Evolutionary conservation across 2,113 vertebrate species (phyloP), one percentile per base, ranked within the genome.

Genomic region (Colossoma macropomum): DNA sequence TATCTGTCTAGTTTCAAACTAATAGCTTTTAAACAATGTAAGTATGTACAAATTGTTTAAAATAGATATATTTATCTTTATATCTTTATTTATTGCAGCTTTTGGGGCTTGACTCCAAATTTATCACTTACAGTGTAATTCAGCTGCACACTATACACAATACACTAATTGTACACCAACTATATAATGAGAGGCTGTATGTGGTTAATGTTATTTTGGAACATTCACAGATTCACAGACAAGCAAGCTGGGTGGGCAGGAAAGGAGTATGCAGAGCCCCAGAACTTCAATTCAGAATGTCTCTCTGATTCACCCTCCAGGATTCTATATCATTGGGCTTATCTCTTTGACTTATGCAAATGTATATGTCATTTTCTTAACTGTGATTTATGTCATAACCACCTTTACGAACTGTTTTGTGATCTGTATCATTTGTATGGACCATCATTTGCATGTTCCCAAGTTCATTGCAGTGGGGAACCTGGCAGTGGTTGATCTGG

Each of bases 391-490:
- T 78, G 75, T 80, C 13, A 62, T 90, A 12, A 90, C 93, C 2
- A n/a, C 91, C 1, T 5, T 93, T 8, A 91, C 86, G 25, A 94
- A 93, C 75, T 9, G 48, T 19, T 72, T 92, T 79, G 62, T 93
- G n/a, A 91, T 94, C 60, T 85, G 30, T 13, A n/a, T 91, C 0
- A 89, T 93, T 52, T 5, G 23, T 17, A 76, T 86, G n/a, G 88
- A 89, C 41, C 81, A 27, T 4, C 68, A 0, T 30, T 85, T 94
- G 62, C 93, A 92, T 86, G 90, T 88, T 28, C 90, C 92, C 1
- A 93, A 92, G 28, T 94, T 89, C 68, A 23, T 92, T 66, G 93
- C 92, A 0, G 84, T 94, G 23, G 80, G 80, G 21, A 93, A 93
- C 81, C 88, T 94, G 0, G 91, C 92, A 6, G 79, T 91, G 0